phyloP scores from a whole-genome alignment of 2,888 invertebrate genomes.

The Caenorhabditis afra region DNA sequence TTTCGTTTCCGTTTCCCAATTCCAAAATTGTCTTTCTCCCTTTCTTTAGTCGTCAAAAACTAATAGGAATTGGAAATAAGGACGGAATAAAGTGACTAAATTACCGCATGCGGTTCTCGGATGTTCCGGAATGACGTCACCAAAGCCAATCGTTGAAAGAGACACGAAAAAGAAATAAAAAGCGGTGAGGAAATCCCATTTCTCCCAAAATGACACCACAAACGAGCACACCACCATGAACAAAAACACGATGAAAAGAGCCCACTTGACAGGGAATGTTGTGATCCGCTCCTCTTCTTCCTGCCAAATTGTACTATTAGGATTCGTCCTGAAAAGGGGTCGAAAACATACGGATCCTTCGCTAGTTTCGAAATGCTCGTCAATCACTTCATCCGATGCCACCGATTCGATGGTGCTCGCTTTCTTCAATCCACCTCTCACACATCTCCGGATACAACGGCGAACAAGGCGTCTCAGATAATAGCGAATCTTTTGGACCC shows the following conservation, averaged over 20 bases:
- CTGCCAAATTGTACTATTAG: conserved; percentile 24
- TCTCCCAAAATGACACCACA: conserved; percentile 75
- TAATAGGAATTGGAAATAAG: too few relatives aligned
- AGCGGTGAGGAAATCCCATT: conserved; percentile 76
- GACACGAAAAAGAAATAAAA: conserved; percentile 79
- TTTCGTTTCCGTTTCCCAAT: too few relatives aligned
- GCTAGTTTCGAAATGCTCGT: background rate
- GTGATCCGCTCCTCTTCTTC: conserved; percentile 52
- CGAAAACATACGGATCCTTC: conserved; percentile 29
- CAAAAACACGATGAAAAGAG: conserved; percentile 64
- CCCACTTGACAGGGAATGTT: conserved; percentile 63
- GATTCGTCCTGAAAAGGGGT: background rate
- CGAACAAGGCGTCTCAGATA: conserved; percentile 40
- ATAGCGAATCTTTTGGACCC: conserved; percentile 62
- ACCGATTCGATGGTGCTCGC: conserved; percentile 58
- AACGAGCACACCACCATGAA: conserved; percentile 75
- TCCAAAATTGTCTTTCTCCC: background rate
- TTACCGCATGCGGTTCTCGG: conserved; percentile 73
- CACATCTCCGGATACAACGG: conserved; percentile 20
- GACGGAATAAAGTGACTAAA: background rate
- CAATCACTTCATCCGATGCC: conserved; percentile 50
- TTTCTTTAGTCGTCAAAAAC: conserved; percentile 8
- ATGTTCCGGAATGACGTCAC: conserved; percentile 77
- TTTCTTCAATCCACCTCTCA: conserved; percentile 15
- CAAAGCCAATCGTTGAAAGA: conserved; percentile 77